Evolutionary conservation across 2,113 vertebrate genomes (phyloP).

Genomic region (Lates calcarifer): DNA sequence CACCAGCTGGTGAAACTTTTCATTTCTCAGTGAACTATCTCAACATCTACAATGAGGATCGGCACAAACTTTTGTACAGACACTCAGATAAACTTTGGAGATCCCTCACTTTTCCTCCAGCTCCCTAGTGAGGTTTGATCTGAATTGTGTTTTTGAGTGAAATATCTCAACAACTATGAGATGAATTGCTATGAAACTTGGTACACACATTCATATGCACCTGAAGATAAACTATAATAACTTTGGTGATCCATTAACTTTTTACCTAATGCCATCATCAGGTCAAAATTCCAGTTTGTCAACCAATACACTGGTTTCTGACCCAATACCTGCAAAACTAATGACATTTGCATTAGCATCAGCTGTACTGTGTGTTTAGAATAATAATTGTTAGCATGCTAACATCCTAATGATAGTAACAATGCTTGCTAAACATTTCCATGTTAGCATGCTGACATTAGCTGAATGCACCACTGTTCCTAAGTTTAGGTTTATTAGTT

Average conservation of each 20-base stretch:
- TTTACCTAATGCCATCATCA: background rate
- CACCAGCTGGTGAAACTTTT: background rate
- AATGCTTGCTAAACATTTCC: too few relatives aligned
- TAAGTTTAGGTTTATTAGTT: too few relatives aligned
- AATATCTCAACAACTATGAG: slow-evolving; percentile 1
- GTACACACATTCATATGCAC: background rate
- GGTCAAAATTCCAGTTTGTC: too few relatives aligned
- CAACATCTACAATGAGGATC: background rate
- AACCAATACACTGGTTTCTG: too few relatives aligned
- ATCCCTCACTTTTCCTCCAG: background rate
- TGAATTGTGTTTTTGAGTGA: slow-evolving; percentile 2
- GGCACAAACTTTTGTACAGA: background rate
- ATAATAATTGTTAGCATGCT: too few relatives aligned
- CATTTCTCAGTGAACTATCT: slow-evolving; percentile 8
- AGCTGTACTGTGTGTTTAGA: too few relatives aligned
- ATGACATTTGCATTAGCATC: too few relatives aligned
- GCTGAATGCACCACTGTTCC: too few relatives aligned
- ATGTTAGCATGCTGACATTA: background rate
- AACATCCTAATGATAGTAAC: too few relatives aligned
- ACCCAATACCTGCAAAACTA: too few relatives aligned
- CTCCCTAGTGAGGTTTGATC: background rate
- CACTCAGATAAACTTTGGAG: background rate
- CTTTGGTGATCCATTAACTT: background rate
- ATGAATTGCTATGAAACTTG: background rate
- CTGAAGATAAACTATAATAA: background rate